phyloP scores from a whole-genome alignment of 1,140 invertebrate genomes.

The Oscheius sp. region DNA sequence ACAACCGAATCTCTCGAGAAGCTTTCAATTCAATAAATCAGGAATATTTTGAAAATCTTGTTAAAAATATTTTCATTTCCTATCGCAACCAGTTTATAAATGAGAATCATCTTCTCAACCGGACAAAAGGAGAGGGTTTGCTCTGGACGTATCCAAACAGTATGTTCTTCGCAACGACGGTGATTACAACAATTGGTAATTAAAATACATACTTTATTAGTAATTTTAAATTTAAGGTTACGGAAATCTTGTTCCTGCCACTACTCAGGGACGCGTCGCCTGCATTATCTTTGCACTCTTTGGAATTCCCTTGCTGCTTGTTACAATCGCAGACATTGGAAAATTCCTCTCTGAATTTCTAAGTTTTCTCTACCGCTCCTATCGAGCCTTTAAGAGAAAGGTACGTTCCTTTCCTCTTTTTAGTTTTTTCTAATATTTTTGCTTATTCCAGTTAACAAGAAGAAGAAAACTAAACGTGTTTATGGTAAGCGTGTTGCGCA shows the following conservation, averaged over 20 bases:
- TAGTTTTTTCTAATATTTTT: not conserved
- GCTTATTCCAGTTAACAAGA: not conserved
- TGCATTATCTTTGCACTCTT: constrained; percentile 66
- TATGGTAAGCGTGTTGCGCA: not conserved
- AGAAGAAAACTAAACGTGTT: not conserved
- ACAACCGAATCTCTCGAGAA: constrained; percentile 55
- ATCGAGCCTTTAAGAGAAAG: constrained; percentile 46
- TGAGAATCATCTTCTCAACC: constrained; percentile 56
- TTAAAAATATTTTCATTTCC: constrained; percentile 37
- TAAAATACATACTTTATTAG: not conserved
- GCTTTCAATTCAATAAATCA: constrained; percentile 58
- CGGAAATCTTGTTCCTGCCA: constrained; percentile 62
- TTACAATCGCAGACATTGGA: constrained; percentile 66
- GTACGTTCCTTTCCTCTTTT: constrained; percentile 14
- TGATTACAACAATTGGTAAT: constrained; percentile 60
- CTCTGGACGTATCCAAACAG: constrained; percentile 60
- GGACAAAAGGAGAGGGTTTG: constrained; percentile 50
- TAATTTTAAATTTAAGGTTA: constrained; percentile 17
- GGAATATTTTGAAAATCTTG: constrained; percentile 56
- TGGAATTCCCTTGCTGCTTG: constrained; percentile 65
- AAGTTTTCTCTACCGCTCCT: constrained; percentile 51
- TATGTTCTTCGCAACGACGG: constrained; percentile 60
- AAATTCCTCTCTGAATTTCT: constrained; percentile 59
- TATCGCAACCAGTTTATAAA: constrained; percentile 60
- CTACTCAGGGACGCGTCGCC: constrained; percentile 63